Evolutionary conservation across 2,888 invertebrate species (phyloP).

Genomic region (Ochropleura leucogaster): DNA sequence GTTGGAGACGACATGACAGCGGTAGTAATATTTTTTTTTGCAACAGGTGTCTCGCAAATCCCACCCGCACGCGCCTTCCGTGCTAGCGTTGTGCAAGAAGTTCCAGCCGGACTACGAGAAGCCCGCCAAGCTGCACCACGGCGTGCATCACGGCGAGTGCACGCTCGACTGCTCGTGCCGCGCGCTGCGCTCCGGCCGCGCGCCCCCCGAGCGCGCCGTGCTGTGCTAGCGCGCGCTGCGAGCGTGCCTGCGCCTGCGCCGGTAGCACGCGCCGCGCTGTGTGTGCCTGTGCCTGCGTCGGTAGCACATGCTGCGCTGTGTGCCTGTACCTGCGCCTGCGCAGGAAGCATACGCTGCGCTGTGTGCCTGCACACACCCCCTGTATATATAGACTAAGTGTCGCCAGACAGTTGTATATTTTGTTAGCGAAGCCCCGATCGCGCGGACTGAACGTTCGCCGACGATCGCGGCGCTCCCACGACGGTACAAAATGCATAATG

Average conservation of each 20-base stretch:
- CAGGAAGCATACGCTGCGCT: constrained; percentile 51
- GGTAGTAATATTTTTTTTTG: background rate
- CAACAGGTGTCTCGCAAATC: constrained; percentile 90
- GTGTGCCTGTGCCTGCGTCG: constrained; percentile 28
- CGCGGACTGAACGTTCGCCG: constrained; percentile 72
- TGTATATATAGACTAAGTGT: constrained; percentile 72
- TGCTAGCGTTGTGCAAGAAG: constrained; percentile 89
- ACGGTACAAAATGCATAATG: constrained; percentile 88
- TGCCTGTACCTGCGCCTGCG: constrained; percentile 20
- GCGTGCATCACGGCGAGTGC: constrained; percentile 60
- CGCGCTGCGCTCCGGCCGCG: constrained; percentile 58
- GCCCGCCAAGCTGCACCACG: constrained; percentile 80
- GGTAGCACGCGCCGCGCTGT: constrained; percentile 75
- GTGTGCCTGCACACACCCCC: constrained; percentile 34
- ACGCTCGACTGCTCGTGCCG: constrained; percentile 63
- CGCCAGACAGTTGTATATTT: constrained; percentile 72
- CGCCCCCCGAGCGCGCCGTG: constrained; percentile 61
- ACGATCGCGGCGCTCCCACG: constrained; percentile 75
- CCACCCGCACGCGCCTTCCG: constrained; percentile 89
- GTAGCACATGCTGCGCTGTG: constrained; percentile 55
- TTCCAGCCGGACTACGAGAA: constrained; percentile 89
- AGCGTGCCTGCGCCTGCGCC: constrained; percentile 78
- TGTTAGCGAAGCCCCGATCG: constrained; percentile 80
- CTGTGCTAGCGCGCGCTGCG: constrained; percentile 62
- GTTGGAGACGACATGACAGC: background rate